phyloP scores from a whole-genome alignment of 2,888 invertebrate genomes.

The Cephonodes hylas region DNA sequence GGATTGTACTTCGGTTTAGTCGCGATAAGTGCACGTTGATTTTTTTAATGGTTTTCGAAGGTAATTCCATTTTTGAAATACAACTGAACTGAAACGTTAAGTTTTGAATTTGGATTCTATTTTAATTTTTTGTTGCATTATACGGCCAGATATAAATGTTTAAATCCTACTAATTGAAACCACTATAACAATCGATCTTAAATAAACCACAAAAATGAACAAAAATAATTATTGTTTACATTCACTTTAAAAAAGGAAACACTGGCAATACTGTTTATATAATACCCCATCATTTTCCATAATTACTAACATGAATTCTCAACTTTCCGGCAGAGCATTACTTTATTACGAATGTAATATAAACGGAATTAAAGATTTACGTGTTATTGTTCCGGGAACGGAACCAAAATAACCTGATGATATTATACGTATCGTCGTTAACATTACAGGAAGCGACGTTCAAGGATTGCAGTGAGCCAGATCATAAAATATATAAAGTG shows the following conservation, averaged over 20 bases:
- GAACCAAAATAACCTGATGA: not conserved
- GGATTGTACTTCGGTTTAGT: not conserved
- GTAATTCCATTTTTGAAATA: not conserved
- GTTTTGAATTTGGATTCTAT: not conserved
- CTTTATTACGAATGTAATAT: not conserved
- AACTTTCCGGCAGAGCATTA: not conserved
- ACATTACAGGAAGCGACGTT: not conserved
- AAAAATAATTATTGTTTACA: not conserved
- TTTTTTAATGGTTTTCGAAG: not conserved
- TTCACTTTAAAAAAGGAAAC: too few species aligned
- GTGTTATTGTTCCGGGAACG: not conserved
- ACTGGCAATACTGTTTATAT: too few species aligned
- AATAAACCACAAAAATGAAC: not conserved
- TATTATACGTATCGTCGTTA: not conserved
- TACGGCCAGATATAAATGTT: not conserved
- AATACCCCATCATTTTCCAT: too few species aligned
- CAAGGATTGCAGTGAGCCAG: not conserved
- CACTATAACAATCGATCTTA: too few species aligned
- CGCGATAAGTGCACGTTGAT: not conserved
- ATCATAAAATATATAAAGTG: not conserved
- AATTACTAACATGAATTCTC: too few species aligned
- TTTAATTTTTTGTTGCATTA: not conserved
- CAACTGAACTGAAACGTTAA: not conserved
- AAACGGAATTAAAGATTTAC: not conserved
- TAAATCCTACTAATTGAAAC: not conserved